Conservation (phyloP, 2,888 invertebrate genomes). For the Chymomyza amoena region DNA sequence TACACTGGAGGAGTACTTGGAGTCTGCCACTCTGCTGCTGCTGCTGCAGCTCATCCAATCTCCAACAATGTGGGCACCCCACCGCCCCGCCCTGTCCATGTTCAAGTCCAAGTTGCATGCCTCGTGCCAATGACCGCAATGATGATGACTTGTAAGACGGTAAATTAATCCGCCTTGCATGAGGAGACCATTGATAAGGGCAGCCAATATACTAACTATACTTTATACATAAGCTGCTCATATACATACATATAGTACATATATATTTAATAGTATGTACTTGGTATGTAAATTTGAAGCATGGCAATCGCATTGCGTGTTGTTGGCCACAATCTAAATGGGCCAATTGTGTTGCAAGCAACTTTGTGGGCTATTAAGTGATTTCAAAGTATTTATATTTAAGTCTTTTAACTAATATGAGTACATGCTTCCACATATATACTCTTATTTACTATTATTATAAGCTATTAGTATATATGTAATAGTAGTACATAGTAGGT, state of each 20-base stretch:
- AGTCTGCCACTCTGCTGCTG: no score
- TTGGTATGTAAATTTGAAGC: slow-evolving; percentile 3
- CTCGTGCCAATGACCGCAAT: slow-evolving; percentile 8
- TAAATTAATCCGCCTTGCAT: slow-evolving; percentile 12
- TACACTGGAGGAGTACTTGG: no score
- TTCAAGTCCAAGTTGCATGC: slow-evolving; percentile 3
- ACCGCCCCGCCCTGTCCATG: no score
- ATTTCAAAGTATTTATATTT: neutral
- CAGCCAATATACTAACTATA: neutral
- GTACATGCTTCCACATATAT: no score
- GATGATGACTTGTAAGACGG: slow-evolving; percentile 7
- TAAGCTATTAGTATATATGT: no score
- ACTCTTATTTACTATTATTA: no score
- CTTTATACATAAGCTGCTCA: neutral
- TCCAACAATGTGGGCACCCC: neutral
- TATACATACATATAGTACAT: no score
- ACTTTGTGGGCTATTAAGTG: slow-evolving; percentile 8
- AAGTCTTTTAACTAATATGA: neutral
- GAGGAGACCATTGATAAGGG: slow-evolving; percentile 3
- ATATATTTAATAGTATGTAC: neutral
- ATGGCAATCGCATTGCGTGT: neutral
- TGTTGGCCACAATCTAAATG: neutral
- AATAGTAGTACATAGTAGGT: no score
- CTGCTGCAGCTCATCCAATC: neutral
- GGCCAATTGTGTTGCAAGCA: slow-evolving; percentile 8